Conservation (phyloP, 1,140 invertebrate species). For the Sinella curviseta region DNA sequence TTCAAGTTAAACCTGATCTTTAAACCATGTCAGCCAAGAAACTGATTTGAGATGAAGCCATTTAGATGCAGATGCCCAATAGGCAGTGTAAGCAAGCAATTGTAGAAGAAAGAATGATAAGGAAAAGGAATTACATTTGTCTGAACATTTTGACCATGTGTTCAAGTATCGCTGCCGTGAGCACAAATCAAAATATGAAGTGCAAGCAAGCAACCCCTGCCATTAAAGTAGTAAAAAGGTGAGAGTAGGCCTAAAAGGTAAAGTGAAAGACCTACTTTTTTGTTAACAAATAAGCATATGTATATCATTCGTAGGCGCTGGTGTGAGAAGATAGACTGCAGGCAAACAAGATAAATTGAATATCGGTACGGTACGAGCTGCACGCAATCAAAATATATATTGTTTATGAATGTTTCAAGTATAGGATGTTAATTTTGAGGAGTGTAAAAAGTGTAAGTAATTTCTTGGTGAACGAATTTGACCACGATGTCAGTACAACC, state of each 20-base stretch:
- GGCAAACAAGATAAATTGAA: neutral
- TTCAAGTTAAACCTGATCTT: constrained; percentile 11
- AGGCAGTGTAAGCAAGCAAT: neutral
- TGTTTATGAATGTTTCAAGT: neutral
- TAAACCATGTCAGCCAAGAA: constrained; percentile 23
- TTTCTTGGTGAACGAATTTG: too few relatives aligned
- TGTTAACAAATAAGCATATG: too few relatives aligned
- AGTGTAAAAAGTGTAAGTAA: too few relatives aligned
- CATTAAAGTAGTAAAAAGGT: constrained; percentile 15
- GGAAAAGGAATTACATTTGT: too few relatives aligned
- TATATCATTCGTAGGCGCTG: too few relatives aligned
- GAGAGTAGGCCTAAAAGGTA: constrained; percentile 16
- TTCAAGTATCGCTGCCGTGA: too few relatives aligned
- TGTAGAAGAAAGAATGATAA: neutral
- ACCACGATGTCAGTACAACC: too few relatives aligned
- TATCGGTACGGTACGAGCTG: neutral
- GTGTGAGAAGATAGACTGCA: too few relatives aligned
- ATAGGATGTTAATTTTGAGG: too few relatives aligned
- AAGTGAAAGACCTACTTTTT: constrained; percentile 23
- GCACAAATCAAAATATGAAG: neutral
- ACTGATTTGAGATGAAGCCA: neutral
- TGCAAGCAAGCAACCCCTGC: neutral
- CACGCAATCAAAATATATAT: neutral
- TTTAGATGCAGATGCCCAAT: neutral
- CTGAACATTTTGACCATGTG: neutral